phyloP scores from a whole-genome alignment of 2,888 invertebrate species.

The Tetramorium bicarinatum region DNA sequence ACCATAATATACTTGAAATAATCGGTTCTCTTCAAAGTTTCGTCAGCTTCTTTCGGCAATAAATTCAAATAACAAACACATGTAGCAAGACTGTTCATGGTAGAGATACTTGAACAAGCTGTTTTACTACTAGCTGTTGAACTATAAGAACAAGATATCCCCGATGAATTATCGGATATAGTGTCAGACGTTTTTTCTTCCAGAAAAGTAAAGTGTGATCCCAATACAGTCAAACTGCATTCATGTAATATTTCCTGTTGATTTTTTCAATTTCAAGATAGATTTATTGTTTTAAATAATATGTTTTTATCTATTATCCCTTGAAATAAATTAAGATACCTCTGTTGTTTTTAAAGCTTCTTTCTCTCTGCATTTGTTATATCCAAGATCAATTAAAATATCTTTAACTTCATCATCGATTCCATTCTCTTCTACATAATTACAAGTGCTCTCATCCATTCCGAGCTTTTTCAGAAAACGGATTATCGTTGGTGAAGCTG shows the following conservation, averaged over 20 bases:
- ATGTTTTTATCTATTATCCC: background rate
- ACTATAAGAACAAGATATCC: background rate
- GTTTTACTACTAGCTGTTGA: background rate
- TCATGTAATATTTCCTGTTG: constrained; percentile 62
- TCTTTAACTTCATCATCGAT: constrained; percentile 67
- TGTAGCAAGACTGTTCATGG: background rate
- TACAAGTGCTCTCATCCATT: constrained; percentile 64
- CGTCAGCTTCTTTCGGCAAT: constrained; percentile 25
- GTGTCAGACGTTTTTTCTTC: background rate
- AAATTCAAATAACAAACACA: constrained; percentile 61
- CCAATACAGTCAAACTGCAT: constrained; percentile 50
- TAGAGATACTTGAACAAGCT: background rate
- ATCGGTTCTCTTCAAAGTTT: constrained; percentile 53
- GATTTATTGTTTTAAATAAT: background rate
- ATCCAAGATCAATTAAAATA: constrained; percentile 72
- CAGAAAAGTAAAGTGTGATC: background rate
- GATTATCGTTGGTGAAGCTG: constrained; percentile 55
- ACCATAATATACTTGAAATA: constrained; percentile 69
- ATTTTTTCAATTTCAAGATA: constrained; percentile 14
- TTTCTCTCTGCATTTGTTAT: constrained; percentile 56
- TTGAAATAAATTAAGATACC: constrained; percentile 31
- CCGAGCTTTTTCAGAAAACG: constrained; percentile 68
- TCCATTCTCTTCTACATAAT: constrained; percentile 66
- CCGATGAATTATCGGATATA: background rate
- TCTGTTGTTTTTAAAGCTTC: background rate